Percentiles rank a stretch among this genome's conserved stretches.
These are phyloP conservation scores for Zygaena filipendulae DNA, from an alignment of 2,888 invertebrate genomes.

Conservation along the genomic window DNA sequence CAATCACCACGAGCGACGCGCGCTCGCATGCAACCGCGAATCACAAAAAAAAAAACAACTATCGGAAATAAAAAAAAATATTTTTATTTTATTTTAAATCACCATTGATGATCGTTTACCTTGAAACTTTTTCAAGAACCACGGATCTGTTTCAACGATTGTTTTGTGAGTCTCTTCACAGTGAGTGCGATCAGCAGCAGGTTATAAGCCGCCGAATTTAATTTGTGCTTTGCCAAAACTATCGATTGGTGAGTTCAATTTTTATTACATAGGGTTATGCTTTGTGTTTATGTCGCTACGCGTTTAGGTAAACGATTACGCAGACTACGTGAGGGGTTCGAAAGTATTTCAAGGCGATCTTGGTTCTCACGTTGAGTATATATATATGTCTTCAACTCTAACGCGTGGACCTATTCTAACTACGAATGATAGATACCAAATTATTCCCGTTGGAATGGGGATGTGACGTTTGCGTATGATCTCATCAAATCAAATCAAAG, in stretches of 20 bases:
- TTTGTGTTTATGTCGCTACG: conserved; percentile 33
- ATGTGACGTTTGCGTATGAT: no score
- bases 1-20: conserved; percentile 9
- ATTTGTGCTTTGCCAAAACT: conserved; percentile 18
- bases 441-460: no score
- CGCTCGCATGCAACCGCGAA: no score
- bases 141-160: no score
- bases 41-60: no score
- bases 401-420: no score
- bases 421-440: no score
- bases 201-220: conserved; percentile 12
- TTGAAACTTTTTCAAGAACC: conserved; percentile 21
- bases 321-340: conserved; percentile 54
- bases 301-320: conserved; percentile 53
- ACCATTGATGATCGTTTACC: conserved; percentile 24
- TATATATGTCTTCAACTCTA: no score
- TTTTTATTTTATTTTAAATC: no score
- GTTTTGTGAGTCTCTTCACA: conserved; percentile 10
- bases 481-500: no score
- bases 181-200: conserved; percentile 26
- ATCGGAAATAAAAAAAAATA: no score
- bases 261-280: conserved; percentile 15
- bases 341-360: conserved; percentile 67
- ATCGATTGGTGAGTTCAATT: conserved; percentile 39
- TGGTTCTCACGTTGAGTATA: no score